These are phyloP conservation scores for Platycercus adscitus DNA, from an alignment of 2,113 vertebrate genomes.

Conservation along the genomic window DNA sequence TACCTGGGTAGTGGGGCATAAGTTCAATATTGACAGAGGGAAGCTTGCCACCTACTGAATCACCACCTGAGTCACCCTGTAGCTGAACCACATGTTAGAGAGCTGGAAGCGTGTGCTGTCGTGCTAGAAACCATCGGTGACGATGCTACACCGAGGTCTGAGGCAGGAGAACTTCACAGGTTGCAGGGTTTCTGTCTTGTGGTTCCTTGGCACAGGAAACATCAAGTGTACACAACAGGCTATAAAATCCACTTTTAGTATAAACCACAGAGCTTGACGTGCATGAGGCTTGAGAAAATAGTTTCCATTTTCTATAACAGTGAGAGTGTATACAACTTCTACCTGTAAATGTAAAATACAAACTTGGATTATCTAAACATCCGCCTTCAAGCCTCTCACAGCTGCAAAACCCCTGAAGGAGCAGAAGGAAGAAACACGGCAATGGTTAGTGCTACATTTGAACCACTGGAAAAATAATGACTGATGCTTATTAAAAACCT, in stretches of 20 bases:
- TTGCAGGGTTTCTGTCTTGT: conserved; percentile 54
- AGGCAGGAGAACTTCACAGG: conserved; percentile 34
- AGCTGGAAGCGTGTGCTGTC: neutral
- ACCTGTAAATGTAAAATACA: conserved; percentile 66
- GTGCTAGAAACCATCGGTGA: conserved; percentile 2
- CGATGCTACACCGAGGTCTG: neutral
- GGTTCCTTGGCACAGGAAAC: conserved; percentile 62
- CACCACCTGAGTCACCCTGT: neutral
- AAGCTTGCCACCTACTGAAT: neutral
- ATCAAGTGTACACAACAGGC: conserved; percentile 45
- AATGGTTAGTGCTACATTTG: neutral
- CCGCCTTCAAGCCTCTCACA: conserved; percentile 15
- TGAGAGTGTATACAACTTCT: conserved; percentile 48
- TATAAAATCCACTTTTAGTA: conserved; percentile 70
- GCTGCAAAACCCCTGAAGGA: conserved; percentile 46
- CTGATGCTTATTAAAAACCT: conserved; percentile 26
- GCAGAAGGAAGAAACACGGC: neutral
- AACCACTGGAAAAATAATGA: conserved; percentile 56
- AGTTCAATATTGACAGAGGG: conserved; percentile 51
- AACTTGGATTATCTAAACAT: conserved; percentile 61
- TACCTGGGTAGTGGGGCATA: neutral
- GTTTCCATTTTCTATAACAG: conserved; percentile 64
- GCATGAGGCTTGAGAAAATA: conserved; percentile 52
- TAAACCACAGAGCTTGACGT: conserved; percentile 47
- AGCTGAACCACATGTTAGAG: conserved; percentile 45